These are phyloP conservation scores for Elysia crispata DNA, from an alignment of 2,888 invertebrate species.

Conservation along the genomic window DNA sequence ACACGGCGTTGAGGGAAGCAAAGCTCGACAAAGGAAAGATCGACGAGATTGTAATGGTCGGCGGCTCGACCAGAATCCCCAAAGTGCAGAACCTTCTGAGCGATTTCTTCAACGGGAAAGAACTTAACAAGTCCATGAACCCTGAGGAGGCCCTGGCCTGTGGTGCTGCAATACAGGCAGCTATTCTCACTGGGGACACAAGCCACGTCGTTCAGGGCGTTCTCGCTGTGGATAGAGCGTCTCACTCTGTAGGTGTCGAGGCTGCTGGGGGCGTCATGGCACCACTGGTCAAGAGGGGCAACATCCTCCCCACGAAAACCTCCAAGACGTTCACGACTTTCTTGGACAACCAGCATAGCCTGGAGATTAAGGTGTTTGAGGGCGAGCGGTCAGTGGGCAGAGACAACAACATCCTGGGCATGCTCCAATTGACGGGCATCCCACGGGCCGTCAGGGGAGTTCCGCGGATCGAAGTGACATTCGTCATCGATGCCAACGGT, in stretches of 20 bases:
- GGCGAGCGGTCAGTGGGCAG: slow-evolving; percentile 96
- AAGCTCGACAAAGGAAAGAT: slow-evolving; percentile 69
- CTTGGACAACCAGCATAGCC: slow-evolving; percentile 86
- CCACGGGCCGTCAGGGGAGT: slow-evolving; percentile 71
- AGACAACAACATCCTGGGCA: slow-evolving; percentile 85
- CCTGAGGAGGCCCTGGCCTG: too few relatives aligned
- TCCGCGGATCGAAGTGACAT: slow-evolving; percentile 81
- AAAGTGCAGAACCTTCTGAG: too few relatives aligned
- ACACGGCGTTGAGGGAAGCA: slow-evolving; percentile 95
- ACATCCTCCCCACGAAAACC: slow-evolving; percentile 75
- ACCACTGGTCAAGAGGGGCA: slow-evolving; percentile 60
- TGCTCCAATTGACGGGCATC: slow-evolving; percentile 68
- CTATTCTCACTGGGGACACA: slow-evolving; percentile 85
- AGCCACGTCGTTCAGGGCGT: slow-evolving; percentile 87
- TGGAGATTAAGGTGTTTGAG: slow-evolving; percentile 84
- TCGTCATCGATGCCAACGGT: slow-evolving; percentile 92
- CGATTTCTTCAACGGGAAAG: too few relatives aligned
- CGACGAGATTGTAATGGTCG: too few relatives aligned
- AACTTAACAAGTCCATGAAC: too few relatives aligned
- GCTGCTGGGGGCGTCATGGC: slow-evolving; percentile 74
- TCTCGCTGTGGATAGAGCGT: slow-evolving; percentile 83
- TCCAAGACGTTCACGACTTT: slow-evolving; percentile 87
- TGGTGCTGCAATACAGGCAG: too few relatives aligned
- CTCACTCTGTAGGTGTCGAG: slow-evolving; percentile 81
- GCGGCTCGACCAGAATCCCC: too few relatives aligned